Conservation (phyloP, 1,140 invertebrate species). For the Camponotus floridanus region DNA sequence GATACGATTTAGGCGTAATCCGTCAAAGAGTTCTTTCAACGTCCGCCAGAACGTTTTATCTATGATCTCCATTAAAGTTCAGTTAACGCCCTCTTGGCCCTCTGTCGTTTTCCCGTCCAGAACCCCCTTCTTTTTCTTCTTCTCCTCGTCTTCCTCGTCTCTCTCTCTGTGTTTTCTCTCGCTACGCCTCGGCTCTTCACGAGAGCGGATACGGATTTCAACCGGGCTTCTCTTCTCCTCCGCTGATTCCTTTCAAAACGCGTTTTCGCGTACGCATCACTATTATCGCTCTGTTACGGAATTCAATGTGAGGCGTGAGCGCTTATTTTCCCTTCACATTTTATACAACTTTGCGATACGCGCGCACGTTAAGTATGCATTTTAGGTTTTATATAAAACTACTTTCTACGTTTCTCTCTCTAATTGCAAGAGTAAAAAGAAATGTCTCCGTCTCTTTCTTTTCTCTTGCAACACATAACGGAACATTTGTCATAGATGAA, state of each 20-base stretch:
- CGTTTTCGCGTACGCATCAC: conserved; percentile 14
- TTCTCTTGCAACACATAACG: not conserved
- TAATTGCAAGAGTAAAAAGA: not conserved
- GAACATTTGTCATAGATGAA: not conserved
- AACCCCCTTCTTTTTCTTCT: conserved; percentile 44
- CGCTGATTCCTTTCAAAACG: conserved; percentile 43
- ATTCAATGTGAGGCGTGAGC: conserved; percentile 14
- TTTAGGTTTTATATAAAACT: not conserved
- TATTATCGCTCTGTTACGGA: conserved; percentile 13
- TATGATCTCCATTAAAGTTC: conserved; percentile 86
- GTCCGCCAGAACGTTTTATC: conserved; percentile 82
- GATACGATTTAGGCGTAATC: conserved; percentile 85
- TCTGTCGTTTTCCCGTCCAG: conserved; percentile 51
- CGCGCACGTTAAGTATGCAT: not conserved
- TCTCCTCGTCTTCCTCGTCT: conserved; percentile 45
- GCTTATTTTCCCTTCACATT: not conserved
- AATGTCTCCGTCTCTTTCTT: not conserved
- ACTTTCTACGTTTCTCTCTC: not conserved
- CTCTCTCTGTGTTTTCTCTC: conserved; percentile 56
- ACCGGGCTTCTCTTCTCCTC: conserved; percentile 8
- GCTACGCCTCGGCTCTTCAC: conserved; percentile 23
- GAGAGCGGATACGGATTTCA: conserved; percentile 43
- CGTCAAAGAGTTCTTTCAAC: conserved; percentile 85
- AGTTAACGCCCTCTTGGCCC: conserved; percentile 85
- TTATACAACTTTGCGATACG: not conserved